Base-by-base conservation (phyloP, 1,140 invertebrate genomes). In the Atopsyche davidsoni region DNA sequence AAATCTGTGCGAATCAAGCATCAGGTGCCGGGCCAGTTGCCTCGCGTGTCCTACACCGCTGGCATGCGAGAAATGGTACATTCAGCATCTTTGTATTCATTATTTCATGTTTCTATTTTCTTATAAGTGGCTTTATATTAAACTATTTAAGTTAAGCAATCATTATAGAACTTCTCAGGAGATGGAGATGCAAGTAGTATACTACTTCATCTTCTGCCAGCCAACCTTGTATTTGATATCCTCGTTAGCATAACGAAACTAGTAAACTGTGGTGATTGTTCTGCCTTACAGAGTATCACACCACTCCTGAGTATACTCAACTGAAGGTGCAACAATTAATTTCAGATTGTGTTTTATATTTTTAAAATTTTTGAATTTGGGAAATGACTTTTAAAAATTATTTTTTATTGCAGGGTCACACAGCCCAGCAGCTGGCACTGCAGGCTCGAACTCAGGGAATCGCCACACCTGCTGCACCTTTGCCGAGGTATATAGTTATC, bases 1-100 rank as follows among this genome's bases (percentile, higher is more conserved):
- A 82, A 90, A 75, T 78, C 79, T 31, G 88, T 92, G 24, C 82
- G 86, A 66, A 92, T 93, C 64, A 89, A 85, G 56, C 88, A 90
- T 60, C 71, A 82, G 42, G 79, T 87, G 50, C 85, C 87, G 25
- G 86, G 86, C 17, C 86, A 90, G 60, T 67, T 81, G 57, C 81
- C 87, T 44, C 75, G 82, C 48, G 80, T 90, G 3, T 84, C 82
- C 21, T 87, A 80, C 62, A 89, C 86, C 9, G 78, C 81, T 45
- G 82, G 79, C 31, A 81, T 87, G 75, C 78, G 81, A 49, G 79
- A 84, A 68, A 72, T 80, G 63, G 76, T 75, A 61, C 63, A 59
- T 47, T 35, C 41, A 52, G 46, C n/a, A 24, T 43, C 42, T 46
- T 53, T 35, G 57, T 62, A 25, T 17, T 6, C 17, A 24, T 35